A percentile compares a stretch with the other conserved stretches of the same genome.
Conservation (phyloP, 2,113 vertebrate species). For the Alaudala cheleensis region DNA sequence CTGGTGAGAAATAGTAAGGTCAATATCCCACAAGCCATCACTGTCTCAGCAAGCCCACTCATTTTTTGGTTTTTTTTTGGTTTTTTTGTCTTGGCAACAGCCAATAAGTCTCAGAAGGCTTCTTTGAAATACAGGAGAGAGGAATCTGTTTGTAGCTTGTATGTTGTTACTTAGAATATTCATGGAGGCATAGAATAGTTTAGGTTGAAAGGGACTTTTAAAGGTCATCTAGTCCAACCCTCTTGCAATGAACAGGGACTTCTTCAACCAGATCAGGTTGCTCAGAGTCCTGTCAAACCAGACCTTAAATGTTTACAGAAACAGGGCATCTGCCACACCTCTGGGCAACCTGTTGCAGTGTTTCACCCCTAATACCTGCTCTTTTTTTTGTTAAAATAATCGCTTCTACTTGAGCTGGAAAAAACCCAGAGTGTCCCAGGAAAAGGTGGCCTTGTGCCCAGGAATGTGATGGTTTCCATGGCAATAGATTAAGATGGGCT, state of each 20-base stretch:
- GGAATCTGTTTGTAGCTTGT: neutral
- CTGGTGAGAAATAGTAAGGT: slow-evolving; percentile 10
- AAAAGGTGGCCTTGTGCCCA: slow-evolving; percentile 9
- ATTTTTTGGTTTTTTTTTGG: neutral
- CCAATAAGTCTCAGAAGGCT: neutral
- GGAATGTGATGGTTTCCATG: slow-evolving; percentile 10
- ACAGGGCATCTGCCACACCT: neutral
- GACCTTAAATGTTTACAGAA: neutral
- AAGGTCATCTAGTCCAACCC: neutral
- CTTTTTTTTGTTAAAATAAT: neutral
- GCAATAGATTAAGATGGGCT: slow-evolving; percentile 6
- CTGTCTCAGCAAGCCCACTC: neutral
- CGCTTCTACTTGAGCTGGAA: neutral
- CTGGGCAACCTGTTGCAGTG: neutral
- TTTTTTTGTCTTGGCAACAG: neutral
- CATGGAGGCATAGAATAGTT: neutral
- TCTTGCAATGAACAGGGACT: neutral
- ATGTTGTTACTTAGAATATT: neutral
- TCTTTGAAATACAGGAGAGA: neutral
- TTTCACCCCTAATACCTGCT: neutral
- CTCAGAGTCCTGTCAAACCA: neutral
- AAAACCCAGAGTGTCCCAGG: neutral
- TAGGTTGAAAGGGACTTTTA: neutral
- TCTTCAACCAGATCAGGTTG: neutral
- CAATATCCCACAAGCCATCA: neutral